Evolutionary conservation across 2,113 vertebrate genomes (phyloP).

Genomic region (Cinclus cinclus): DNA sequence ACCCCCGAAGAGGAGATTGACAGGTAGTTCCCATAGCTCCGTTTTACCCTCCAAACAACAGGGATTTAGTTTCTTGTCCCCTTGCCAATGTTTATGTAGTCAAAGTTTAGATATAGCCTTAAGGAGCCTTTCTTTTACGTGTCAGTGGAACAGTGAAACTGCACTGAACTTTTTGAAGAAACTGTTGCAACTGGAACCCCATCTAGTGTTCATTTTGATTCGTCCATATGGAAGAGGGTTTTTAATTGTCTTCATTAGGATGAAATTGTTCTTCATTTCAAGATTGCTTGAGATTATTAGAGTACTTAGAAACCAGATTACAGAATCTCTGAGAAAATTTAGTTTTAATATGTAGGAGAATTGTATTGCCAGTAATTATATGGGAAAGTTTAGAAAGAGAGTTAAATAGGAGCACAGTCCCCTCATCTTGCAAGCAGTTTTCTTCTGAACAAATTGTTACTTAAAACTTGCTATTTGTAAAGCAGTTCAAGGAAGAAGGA

Average conservation of each 20-base stretch:
- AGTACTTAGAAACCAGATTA: not conserved
- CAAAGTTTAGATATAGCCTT: slow-evolving; percentile 90
- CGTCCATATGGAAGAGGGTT: slow-evolving; percentile 64
- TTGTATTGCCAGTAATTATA: not conserved
- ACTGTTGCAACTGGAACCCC: slow-evolving; percentile 89
- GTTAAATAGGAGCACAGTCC: not conserved
- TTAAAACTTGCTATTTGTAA: not conserved
- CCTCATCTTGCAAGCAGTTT: not conserved
- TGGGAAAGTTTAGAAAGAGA: not conserved
- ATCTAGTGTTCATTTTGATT: slow-evolving; percentile 92
- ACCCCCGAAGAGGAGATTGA: slow-evolving; percentile 91
- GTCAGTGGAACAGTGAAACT: slow-evolving; percentile 86
- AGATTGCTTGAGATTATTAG: not conserved
- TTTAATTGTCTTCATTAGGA: slow-evolving; percentile 25
- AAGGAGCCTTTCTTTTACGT: slow-evolving; percentile 88
- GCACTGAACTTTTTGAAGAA: slow-evolving; percentile 81
- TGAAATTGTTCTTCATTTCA: slow-evolving; percentile 4
- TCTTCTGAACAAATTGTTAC: not conserved
- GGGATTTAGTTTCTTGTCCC: slow-evolving; percentile 90
- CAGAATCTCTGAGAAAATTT: not conserved
- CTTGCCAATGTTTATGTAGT: slow-evolving; percentile 94
- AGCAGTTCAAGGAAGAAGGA: not conserved
- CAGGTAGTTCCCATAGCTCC: slow-evolving; percentile 83
- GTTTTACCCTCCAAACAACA: slow-evolving; percentile 86
- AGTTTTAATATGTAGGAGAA: not conserved